phyloP scores from a whole-genome alignment of 1,140 invertebrate genomes.

The Aphelinus atriplicis region DNA sequence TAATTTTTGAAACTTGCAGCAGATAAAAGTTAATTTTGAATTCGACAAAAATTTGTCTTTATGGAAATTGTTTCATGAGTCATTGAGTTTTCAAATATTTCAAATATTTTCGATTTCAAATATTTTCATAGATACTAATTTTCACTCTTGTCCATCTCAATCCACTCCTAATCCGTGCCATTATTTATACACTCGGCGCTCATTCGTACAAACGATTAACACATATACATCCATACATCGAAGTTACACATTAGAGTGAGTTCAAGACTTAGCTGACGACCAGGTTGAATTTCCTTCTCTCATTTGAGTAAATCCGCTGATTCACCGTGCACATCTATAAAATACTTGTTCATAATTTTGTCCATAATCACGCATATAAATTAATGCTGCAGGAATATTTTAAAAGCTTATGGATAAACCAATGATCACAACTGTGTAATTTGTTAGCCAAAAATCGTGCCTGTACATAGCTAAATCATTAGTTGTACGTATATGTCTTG shows the following conservation, averaged over 20 bases:
- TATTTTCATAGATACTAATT: constrained; percentile 28
- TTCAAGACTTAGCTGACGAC: constrained; percentile 23
- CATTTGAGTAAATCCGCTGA: constrained; percentile 1
- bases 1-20: constrained; percentile 35
- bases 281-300: constrained; percentile 7
- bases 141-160: background rate
- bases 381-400: background rate
- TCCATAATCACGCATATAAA: background rate
- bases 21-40: constrained; percentile 36
- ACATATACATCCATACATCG: constrained; percentile 35
- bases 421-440: background rate
- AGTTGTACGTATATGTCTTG: constrained; percentile 14
- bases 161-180: background rate
- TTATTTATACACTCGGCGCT: constrained; percentile 22
- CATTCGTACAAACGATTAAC: constrained; percentile 26
- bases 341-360: constrained; percentile 10
- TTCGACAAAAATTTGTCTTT: constrained; percentile 25
- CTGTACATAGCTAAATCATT: constrained; percentile 19
- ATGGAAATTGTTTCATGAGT: too few relatives aligned
- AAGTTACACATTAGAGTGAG: constrained; percentile 28
- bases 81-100: background rate
- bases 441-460: constrained; percentile 21
- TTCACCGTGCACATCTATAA: constrained; percentile 5
- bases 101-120: constrained; percentile 30
- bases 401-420: background rate